phyloP scores from a whole-genome alignment of 2,797 vertebrate species.

The Hypotaenidia okinawae region DNA sequence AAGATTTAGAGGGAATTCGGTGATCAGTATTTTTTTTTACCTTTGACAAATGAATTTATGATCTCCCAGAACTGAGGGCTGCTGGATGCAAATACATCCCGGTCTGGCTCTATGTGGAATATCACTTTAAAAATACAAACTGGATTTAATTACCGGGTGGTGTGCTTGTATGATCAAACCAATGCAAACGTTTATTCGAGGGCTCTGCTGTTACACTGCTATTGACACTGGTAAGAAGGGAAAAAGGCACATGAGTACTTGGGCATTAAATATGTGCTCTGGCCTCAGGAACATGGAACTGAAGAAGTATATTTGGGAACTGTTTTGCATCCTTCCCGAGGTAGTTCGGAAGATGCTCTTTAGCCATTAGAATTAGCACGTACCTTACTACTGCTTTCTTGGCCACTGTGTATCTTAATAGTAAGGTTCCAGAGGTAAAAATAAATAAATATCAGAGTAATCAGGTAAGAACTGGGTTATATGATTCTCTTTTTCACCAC shows the following conservation, averaged over 20 bases:
- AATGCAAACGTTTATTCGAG: neutral
- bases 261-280: neutral
- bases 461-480: neutral
- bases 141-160: conserved; percentile 39
- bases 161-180: conserved; percentile 1
- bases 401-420: neutral
- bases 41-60: conserved; percentile 49
- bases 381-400: neutral
- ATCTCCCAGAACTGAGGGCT: conserved; percentile 42
- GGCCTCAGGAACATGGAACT: neutral
- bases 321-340: neutral
- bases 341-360: neutral
- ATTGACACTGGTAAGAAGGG: neutral
- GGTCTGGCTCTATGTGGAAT: neutral
- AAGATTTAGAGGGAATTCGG: conserved; percentile 59
- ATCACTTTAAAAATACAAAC: conserved; percentile 32
- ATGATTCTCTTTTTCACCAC: neutral
- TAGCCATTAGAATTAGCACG: neutral
- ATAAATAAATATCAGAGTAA: neutral
- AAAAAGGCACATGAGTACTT: neutral
- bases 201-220: conserved; percentile 29
- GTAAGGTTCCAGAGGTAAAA: neutral
- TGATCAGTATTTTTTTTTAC: conserved; percentile 11
- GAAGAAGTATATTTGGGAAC: neutral
- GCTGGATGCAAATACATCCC: neutral